These are phyloP conservation scores for Cavia aperea DNA, from an alignment of 2,113 vertebrate genomes.

Conservation along the genomic window DNA sequence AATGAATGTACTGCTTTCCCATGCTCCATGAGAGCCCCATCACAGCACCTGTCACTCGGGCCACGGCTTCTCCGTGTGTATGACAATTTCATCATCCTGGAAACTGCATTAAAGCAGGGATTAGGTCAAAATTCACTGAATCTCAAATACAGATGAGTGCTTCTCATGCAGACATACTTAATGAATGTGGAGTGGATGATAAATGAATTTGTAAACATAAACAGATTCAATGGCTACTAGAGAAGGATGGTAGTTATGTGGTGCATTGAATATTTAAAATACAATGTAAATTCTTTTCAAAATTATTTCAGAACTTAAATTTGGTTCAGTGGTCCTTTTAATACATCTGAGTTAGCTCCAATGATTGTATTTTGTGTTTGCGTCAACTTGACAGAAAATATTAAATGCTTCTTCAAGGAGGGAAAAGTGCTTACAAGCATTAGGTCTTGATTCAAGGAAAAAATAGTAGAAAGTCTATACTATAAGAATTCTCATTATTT, in stretches of 20 bases:
- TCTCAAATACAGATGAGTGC: neutral
- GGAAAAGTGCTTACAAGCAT: neutral
- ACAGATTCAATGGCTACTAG: neutral
- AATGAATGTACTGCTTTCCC: neutral
- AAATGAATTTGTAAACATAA: neutral
- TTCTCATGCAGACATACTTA: neutral
- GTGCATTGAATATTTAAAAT: neutral
- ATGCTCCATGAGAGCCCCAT: fast-evolving
- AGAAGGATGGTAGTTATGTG: neutral
- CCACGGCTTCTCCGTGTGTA: neutral
- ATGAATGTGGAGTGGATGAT: neutral
- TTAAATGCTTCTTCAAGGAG: slow-evolving; percentile 5
- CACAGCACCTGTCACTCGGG: neutral
- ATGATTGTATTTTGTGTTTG: neutral
- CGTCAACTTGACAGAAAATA: slow-evolving; percentile 21
- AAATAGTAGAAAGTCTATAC: neutral
- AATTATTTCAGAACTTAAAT: slow-evolving; percentile 23
- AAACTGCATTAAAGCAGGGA: neutral
- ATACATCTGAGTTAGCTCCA: neutral
- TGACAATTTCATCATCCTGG: neutral
- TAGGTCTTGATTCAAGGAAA: neutral
- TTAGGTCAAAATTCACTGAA: neutral
- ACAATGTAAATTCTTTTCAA: neutral
- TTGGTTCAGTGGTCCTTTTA: neutral
- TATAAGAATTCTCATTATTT: slow-evolving; percentile 9